These are phyloP conservation scores for Mechanitis mazaeus DNA, from an alignment of 2,888 invertebrate genomes.

Conservation along the genomic window DNA sequence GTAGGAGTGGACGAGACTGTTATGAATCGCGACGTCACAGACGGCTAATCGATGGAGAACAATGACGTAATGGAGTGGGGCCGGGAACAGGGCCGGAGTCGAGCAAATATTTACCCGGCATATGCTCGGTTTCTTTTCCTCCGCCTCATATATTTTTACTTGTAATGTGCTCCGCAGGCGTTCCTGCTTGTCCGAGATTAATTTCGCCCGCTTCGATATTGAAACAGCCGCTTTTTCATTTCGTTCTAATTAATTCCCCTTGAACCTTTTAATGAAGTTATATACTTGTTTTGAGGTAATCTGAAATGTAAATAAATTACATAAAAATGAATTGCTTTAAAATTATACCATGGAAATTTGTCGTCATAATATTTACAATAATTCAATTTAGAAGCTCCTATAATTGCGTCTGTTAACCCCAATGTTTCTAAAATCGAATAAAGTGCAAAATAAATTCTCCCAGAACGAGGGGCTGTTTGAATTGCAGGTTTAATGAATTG, in stretches of 20 bases:
- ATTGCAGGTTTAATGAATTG: slow-evolving; percentile 75
- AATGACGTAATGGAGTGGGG: slow-evolving; percentile 64
- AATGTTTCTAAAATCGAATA: slow-evolving; percentile 32
- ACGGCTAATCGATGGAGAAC: slow-evolving; percentile 70
- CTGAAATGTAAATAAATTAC: no score
- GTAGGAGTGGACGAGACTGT: slow-evolving; percentile 38
- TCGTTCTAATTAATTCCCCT: slow-evolving; percentile 7
- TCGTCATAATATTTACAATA: not conserved
- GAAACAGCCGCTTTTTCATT: slow-evolving; percentile 16
- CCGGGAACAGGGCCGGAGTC: slow-evolving; percentile 44
- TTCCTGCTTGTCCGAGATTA: slow-evolving; percentile 62
- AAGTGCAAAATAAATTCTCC: slow-evolving; percentile 33
- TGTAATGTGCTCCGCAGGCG: slow-evolving; percentile 67
- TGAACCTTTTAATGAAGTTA: slow-evolving; percentile 7
- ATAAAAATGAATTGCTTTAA: no score
- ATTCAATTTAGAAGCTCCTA: not conserved
- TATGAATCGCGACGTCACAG: slow-evolving; percentile 62
- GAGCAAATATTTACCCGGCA: slow-evolving; percentile 72
- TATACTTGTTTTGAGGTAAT: no score
- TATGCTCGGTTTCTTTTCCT: slow-evolving; percentile 76
- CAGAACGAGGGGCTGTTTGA: slow-evolving; percentile 48
- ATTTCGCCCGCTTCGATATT: slow-evolving; percentile 49
- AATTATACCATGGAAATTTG: not conserved
- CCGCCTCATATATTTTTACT: slow-evolving; percentile 75
- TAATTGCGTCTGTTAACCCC: slow-evolving; percentile 17